Conservation (phyloP, 1,140 invertebrate genomes). For the Campoletis sonorensis region DNA sequence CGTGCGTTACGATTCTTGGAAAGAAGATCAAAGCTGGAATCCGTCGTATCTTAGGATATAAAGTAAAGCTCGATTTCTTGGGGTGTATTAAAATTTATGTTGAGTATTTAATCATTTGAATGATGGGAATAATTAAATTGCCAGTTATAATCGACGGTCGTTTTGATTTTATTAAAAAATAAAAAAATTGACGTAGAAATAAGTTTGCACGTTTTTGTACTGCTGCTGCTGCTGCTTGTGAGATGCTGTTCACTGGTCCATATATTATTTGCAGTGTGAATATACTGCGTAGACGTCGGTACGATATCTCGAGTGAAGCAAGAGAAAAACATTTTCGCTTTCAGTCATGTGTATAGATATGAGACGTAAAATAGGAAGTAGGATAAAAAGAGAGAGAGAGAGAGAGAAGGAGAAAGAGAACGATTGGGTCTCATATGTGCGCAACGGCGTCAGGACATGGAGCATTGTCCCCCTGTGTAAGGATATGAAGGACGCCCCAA, state of each 20-base stretch:
- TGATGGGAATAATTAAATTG: neutral
- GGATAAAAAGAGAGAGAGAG: neutral
- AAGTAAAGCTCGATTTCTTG: neutral
- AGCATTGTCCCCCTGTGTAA: constrained; percentile 63
- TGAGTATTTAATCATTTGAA: no score
- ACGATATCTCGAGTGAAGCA: constrained; percentile 8
- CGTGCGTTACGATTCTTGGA: neutral
- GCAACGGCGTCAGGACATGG: constrained; percentile 57
- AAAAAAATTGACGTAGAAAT: neutral
- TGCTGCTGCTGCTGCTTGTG: constrained; percentile 7
- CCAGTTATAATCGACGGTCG: constrained; percentile 1
- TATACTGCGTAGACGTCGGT: constrained; percentile 8
- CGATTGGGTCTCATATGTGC: constrained; percentile 19
- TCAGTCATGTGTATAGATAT: neutral
- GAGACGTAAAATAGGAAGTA: neutral
- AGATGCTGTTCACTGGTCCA: neutral
- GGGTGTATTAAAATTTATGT: neutral
- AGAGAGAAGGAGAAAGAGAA: neutral
- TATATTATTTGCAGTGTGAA: neutral
- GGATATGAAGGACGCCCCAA: constrained; percentile 69
- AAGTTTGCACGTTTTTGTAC: constrained; percentile 45
- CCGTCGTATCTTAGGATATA: neutral
- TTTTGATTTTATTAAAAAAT: neutral
- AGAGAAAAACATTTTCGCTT: neutral
- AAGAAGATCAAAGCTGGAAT: constrained; percentile 4